These are phyloP conservation scores for Actinernus sp. DNA, from an alignment of 92 coral and sea anemone genomes.

Conservation along the genomic window DNA sequence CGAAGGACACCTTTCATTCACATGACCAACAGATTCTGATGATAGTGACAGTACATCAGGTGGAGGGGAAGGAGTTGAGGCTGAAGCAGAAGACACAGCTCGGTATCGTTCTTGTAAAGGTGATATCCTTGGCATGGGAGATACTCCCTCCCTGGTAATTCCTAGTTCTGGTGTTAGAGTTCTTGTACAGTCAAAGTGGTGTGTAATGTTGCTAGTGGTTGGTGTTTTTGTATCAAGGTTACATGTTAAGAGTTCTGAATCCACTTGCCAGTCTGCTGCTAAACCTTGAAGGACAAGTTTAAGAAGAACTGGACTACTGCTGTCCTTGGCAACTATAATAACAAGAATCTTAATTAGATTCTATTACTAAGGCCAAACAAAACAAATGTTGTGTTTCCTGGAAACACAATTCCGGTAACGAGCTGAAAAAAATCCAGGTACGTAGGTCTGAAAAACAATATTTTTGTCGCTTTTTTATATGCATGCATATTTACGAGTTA, in stretches of 20 bases:
- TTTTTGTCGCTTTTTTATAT: too few species aligned
- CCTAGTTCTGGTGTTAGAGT: constrained; percentile 15
- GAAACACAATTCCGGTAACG: too few species aligned
- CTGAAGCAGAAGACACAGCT: background rate
- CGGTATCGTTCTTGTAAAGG: constrained; percentile 1
- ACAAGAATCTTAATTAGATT: background rate
- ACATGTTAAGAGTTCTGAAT: constrained; percentile 55
- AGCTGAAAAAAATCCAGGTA: too few species aligned
- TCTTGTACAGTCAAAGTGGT: constrained; percentile 6
- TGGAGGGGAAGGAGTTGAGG: constrained; percentile 1
- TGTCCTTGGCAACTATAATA: constrained; percentile 91
- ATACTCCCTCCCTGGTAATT: background rate
- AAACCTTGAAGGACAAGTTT: constrained; percentile 98
- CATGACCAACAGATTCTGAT: background rate
- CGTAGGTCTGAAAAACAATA: too few species aligned
- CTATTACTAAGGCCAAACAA: too few species aligned
- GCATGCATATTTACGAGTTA: too few species aligned
- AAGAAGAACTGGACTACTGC: constrained; percentile 88
- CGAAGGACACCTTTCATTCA: background rate
- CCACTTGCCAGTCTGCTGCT: constrained; percentile 93
- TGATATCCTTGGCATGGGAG: background rate
- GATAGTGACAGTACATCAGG: background rate
- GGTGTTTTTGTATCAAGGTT: constrained; percentile 31
- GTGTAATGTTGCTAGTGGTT: constrained; percentile 6
- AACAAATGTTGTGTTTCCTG: too few species aligned